A percentile compares a stretch with the other conserved stretches of the same genome.
Conservation (phyloP, 1,140 invertebrate species). For the Arion vulgaris region DNA sequence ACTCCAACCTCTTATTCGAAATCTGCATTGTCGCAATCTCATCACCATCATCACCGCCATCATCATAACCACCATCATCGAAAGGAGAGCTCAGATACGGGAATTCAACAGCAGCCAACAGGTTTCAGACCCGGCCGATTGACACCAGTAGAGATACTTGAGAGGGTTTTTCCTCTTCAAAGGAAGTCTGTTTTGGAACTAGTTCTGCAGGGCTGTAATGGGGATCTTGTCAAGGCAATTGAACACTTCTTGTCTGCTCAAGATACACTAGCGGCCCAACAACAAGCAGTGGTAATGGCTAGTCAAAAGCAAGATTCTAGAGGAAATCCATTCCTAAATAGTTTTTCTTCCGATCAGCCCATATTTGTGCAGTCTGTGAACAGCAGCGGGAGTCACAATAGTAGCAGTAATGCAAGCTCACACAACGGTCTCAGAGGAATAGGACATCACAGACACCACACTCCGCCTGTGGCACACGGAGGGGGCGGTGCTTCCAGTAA, state of each 20-base stretch:
- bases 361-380: not conserved
- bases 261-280: conserved; percentile 65
- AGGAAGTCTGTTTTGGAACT: conserved; percentile 86
- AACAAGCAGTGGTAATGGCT: conserved; percentile 44
- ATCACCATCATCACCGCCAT: not conserved
- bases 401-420: conserved; percentile 23
- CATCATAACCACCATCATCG: conserved; percentile 11
- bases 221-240: conserved; percentile 86
- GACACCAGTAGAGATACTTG: conserved; percentile 85
- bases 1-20: not conserved
- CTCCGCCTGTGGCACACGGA: conserved; percentile 22
- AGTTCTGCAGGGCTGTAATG: conserved; percentile 87
- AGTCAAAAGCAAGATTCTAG: conserved; percentile 13
- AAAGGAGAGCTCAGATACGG: not conserved
- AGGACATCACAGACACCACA: conserved; percentile 19
- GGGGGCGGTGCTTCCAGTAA: conserved; percentile 28
- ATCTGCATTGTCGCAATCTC: not conserved
- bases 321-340: conserved; percentile 35
- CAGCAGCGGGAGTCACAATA: conserved; percentile 13
- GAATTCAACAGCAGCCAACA: conserved; percentile 14
- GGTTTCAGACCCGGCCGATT: conserved; percentile 72
- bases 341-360: not conserved
- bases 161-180: conserved; percentile 89
- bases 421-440: conserved; percentile 4
- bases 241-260: conserved; percentile 78